Evolutionary conservation across 2,113 vertebrate species (phyloP), one percentile per base, ranked within the genome.

Genomic region (Lynx canadensis): DNA sequence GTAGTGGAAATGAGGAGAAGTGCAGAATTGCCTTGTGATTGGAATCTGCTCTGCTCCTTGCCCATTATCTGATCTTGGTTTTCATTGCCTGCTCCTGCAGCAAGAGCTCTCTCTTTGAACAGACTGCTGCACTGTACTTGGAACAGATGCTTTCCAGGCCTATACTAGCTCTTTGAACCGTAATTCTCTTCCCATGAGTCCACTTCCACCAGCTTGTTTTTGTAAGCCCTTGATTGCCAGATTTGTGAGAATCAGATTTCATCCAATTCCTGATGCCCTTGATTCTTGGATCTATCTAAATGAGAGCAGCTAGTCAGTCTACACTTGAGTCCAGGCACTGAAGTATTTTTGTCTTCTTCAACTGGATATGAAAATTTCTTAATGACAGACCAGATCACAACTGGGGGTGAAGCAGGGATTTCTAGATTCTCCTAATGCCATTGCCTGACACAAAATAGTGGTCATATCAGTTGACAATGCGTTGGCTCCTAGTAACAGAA

Each of bases 311-410:
- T 21, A 36, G 60, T 48, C 31, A 36, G 66, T 48, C 31, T 19
- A 0, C 41, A 45, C 63, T 89, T 74, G 3, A 18, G 13, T 79
- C 52, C 69, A 33, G 31, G 38, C 63, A 16, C 29, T 76, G 79
- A 50, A 41, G 41, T 89, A 74, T 65, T 71, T 93, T 74, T 96
- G 23, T 71, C 60, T 41, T 80, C 55, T 86, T 96, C 45, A 94
- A 19, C 19, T 89, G 69, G 36, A 31, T 74, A 85, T 87, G 23
- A 3, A 36, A 76, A 69, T 81, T 52, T 78, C 60, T 57, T 73
- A 86, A 29, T 23, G 69, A 57, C 25, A 76, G 50, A 79, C 6
- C 19, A 86, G 48, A 41, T 96, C 29, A 97, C 82, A 52, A 55
- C n/a, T 91, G 19, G 55, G 9, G 5, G 9, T 25, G 82, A 96